These are phyloP conservation scores for Autographa gamma DNA, from an alignment of 2,888 invertebrate genomes.

Conservation along the genomic window DNA sequence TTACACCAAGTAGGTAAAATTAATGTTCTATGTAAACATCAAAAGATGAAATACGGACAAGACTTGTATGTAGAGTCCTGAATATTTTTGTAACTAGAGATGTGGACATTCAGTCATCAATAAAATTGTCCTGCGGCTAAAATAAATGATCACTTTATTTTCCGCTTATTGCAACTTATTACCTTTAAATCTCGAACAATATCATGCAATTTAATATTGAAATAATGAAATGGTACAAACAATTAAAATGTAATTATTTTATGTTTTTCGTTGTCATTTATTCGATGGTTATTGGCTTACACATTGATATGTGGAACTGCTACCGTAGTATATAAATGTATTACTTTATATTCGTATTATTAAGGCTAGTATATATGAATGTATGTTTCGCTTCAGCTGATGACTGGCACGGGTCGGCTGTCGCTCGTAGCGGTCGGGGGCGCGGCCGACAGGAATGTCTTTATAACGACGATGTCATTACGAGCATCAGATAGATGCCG, in stretches of 20 bases:
- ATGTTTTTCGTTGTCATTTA: no score
- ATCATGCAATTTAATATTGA: neutral
- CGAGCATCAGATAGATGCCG: slow-evolving; percentile 43
- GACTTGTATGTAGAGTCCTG: no score
- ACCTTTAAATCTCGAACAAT: neutral
- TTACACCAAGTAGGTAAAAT: neutral
- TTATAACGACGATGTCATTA: slow-evolving; percentile 60
- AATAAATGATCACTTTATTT: slow-evolving; percentile 18
- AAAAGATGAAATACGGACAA: no score
- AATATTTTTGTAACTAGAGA: neutral
- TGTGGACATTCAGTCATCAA: neutral
- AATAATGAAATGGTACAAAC: neutral
- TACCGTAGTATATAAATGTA: no score
- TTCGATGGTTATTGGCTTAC: no score
- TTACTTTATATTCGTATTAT: no score
- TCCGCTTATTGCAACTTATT: slow-evolving; percentile 9
- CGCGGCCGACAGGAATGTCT: slow-evolving; percentile 54
- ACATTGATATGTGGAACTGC: no score
- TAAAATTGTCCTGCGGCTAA: slow-evolving; percentile 18
- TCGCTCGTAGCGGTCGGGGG: slow-evolving; percentile 34
- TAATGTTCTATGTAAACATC: no score
- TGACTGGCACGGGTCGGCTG: neutral
- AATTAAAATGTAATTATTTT: no score
- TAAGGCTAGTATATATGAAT: no score
- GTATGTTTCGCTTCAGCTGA: neutral